Evolutionary conservation across 2,113 vertebrate genomes (phyloP), one percentile per base, ranked within the genome.

Genomic region (Misgurnus mizolepis): DNA sequence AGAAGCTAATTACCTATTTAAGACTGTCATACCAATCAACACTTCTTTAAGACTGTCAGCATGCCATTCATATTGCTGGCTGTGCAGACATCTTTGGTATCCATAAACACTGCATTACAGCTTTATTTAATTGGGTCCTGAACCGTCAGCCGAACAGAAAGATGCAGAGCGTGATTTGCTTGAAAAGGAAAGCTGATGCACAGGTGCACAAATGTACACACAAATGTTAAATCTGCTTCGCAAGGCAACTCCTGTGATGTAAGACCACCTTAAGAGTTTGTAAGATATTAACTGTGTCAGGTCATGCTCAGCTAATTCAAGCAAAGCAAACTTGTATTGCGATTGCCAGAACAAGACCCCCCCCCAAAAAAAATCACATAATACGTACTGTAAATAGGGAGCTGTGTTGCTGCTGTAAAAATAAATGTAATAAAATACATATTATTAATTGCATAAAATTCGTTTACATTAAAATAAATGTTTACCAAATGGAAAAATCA

Each of bases 1-100:
- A 73, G n/a, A 68, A 74, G 76, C 66, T 83, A 83, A 83, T 83
- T 83, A 83, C 55, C 64, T 61, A 74, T 83, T 83, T 70, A 79
- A 22, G 66, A 14, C 27, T 75, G 70, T 83, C 76, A 58, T 67
- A 50, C 17, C 68, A 83, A 83, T 83, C 77, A 83, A 75, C 76
- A 72, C 77, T 60, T 60, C 70, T 69, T 83, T 49, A 62, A 60
- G 56, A 43, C 18, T 45, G 18, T 50, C 53, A 50, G 22, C 34
- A 9, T 58, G 67, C 64, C 41, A 34, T 34, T 81, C 64, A 58
- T 60, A 40, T 39, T 60, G 55, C 41, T 22, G 43, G 15, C 18
- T 39, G 70, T 22, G 64, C 10, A 17, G 15, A 39, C 39, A 2
- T 22, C 22, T 18, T 5, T 4, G 8, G 45, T 70, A 70, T 14